Percentiles rank a stretch among this genome's conserved stretches.
phyloP scores from a whole-genome alignment of 2,888 invertebrate species.

The Melitaea athalia region DNA sequence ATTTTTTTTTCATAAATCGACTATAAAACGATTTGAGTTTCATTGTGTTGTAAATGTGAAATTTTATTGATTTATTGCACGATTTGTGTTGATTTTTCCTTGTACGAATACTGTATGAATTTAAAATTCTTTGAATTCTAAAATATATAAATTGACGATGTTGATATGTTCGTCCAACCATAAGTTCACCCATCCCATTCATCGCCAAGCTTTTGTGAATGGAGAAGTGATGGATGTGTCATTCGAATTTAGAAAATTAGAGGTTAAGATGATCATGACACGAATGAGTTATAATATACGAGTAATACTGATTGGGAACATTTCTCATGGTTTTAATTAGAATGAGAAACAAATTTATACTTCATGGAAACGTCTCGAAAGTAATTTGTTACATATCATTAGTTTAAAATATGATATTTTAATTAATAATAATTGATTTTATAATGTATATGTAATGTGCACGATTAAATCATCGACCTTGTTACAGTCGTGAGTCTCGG shows the following conservation, averaged over 20 bases:
- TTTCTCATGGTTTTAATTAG: no score
- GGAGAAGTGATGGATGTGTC: no score
- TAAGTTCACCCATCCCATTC: no score
- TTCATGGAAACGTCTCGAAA: no score
- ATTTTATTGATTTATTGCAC: neutral
- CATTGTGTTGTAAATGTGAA: slow-evolving; percentile 7
- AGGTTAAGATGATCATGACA: no score
- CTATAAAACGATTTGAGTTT: neutral
- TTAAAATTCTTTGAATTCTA: neutral
- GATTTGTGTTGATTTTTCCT: neutral
- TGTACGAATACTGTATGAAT: neutral
- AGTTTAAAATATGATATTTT: slow-evolving; percentile 37
- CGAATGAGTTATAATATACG: no score
- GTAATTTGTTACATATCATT: slow-evolving; percentile 3
- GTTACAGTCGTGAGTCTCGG: slow-evolving; percentile 31
- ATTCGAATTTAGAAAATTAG: no score
- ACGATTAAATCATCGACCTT: slow-evolving; percentile 39
- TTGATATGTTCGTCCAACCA: no score
- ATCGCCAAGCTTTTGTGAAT: no score
- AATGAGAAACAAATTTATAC: no score
- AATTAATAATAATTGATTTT: slow-evolving; percentile 31
- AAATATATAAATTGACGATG: no score
- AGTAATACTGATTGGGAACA: no score
- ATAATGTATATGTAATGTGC: slow-evolving; percentile 22
- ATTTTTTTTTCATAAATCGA: neutral